A percentile compares a stretch with the other conserved stretches of the same genome.
phyloP scores from a whole-genome alignment of 1,140 invertebrate genomes.

The Augochlora pura region DNA sequence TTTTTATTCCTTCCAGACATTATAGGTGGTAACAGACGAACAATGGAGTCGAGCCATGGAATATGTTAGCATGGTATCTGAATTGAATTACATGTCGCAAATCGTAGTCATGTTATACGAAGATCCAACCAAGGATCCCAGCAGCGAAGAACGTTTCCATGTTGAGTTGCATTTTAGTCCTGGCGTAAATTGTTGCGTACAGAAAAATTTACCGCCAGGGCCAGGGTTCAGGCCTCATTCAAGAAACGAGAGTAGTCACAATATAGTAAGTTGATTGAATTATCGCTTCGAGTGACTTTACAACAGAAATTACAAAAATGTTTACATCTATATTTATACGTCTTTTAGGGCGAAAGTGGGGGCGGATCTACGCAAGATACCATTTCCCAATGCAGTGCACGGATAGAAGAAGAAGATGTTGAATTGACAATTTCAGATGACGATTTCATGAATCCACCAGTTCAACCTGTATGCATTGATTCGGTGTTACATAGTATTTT shows the following conservation, averaged over 20 bases:
- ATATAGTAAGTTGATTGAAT: conserved; percentile 68
- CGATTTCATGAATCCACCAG: conserved; percentile 62
- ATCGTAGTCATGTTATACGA: conserved; percentile 99
- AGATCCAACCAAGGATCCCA: conserved; percentile 97
- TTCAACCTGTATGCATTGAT: conserved; percentile 57
- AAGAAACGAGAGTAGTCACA: conserved; percentile 86
- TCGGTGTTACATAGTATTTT: conserved; percentile 3
- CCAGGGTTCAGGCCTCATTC: conserved; percentile 96
- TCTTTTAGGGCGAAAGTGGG: conserved; percentile 70
- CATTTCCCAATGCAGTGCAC: conserved; percentile 79
- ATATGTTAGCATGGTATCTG: conserved; percentile 97
- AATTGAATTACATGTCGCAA: conserved; percentile 99
- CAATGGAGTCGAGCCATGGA: conserved; percentile 99
- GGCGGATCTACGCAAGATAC: conserved; percentile 73
- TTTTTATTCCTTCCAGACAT: neutral
- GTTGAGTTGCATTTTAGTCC: conserved; percentile 99
- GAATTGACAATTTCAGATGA: conserved; percentile 73
- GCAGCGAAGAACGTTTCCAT: conserved; percentile 95
- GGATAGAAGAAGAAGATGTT: conserved; percentile 84
- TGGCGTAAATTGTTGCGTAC: conserved; percentile 96
- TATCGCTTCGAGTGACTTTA: neutral
- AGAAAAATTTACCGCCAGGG: conserved; percentile 95
- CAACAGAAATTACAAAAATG: neutral
- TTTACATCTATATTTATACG: neutral
- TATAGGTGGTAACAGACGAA: conserved; percentile 91